These are phyloP conservation scores for Spizella passerina DNA, from an alignment of 2,797 vertebrate genomes.

Conservation along the genomic window DNA sequence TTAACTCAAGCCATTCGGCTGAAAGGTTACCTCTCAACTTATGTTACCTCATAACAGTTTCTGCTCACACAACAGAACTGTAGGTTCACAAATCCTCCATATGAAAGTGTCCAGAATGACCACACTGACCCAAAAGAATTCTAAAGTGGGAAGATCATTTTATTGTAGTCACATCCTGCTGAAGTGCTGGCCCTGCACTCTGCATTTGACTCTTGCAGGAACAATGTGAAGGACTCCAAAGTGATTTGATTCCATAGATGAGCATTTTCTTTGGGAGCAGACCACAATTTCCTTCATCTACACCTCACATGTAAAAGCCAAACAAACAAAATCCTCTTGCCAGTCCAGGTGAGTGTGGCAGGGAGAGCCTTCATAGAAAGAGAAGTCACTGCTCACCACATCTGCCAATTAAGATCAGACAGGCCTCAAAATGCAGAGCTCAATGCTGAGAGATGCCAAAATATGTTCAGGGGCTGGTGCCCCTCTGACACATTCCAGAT, in stretches of 20 bases:
- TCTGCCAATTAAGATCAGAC: background rate
- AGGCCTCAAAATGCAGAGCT: background rate
- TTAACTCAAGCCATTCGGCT: constrained; percentile 77
- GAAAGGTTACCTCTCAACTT: constrained; percentile 80
- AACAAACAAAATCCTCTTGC: background rate
- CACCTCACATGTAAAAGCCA: fast-evolving
- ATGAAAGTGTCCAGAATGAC: background rate
- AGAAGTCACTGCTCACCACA: background rate
- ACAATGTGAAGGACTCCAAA: background rate
- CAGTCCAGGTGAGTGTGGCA: background rate
- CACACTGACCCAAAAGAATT: constrained; percentile 11
- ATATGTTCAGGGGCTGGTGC: background rate
- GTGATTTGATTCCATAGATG: background rate
- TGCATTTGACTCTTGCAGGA: background rate
- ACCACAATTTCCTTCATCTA: background rate
- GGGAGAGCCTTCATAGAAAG: background rate
- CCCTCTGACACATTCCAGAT: background rate
- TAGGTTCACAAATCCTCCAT: constrained; percentile 61
- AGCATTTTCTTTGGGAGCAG: background rate
- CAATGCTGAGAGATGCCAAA: background rate
- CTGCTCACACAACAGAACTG: constrained; percentile 47
- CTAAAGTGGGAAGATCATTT: background rate
- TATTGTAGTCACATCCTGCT: background rate
- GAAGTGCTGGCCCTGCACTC: background rate
- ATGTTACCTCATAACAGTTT: constrained; percentile 71